Evolutionary conservation across 2,113 vertebrate genomes (phyloP), one percentile per base, ranked within the genome.

Genomic region (Pao palembangensis): DNA sequence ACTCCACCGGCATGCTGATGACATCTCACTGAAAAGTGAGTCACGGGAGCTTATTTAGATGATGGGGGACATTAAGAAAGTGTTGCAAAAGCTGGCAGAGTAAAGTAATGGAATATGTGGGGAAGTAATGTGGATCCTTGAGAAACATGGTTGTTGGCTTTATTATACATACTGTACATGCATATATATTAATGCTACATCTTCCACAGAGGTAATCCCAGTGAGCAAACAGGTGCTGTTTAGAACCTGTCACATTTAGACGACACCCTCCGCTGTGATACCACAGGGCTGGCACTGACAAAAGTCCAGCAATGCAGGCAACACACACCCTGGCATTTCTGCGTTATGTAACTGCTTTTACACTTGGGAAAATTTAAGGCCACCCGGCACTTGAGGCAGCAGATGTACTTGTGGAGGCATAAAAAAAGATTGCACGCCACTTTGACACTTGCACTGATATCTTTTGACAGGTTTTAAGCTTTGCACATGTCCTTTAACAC

Each of bases 61-160:
- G 73, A 82, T 75, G 58, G 6, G 76, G 80, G 76, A 78, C 80
- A 72, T 81, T 68, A 77, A 82, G 73, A 77, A 64, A 56, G 46
- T 50, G 61, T 69, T 64, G 64, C 71, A 12, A 38, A 62, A 76
- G 70, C 72, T 54, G 55, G 66, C 70, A 61, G 71, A 69, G 56
- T 52, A 50, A 57, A 73, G 64, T 63, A 61, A 49, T 49, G 76
- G 61, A 63, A 73, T 67, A 72, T 58, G 43, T 49, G 50, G 28
- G 43, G 54, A 61, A 66, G 44, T 76, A 16, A 47, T 62, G 25
- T 49, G 19, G 46, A 65, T 71, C 48, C 67, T 49, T 49, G 23
- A n/a, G 70, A 57, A 67, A 55, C 66, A 14, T 18, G 38, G 23
- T 67, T 59, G 53, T 73, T 79, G 66, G 25, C 51, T 58, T 64